A percentile compares a stretch with the other conserved stretches of the same genome.
phyloP scores from a whole-genome alignment of 2,113 vertebrate genomes.

The Brienomyrus longianalis region DNA sequence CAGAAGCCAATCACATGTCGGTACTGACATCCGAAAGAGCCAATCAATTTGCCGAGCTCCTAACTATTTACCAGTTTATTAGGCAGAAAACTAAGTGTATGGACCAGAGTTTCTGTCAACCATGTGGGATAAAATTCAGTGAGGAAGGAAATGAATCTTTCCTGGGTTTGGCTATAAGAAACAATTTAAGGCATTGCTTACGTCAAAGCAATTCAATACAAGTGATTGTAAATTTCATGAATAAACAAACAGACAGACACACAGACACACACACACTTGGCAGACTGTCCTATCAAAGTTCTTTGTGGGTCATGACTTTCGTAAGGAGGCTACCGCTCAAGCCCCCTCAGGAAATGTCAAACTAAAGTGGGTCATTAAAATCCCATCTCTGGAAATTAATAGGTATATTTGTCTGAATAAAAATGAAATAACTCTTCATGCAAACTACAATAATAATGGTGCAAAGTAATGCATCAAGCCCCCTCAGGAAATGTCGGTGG shows the following conservation, averaged over 20 bases:
- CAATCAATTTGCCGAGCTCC: neutral
- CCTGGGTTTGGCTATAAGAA: neutral
- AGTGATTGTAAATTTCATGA: neutral
- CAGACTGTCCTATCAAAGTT: neutral
- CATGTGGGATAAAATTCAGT: neutral
- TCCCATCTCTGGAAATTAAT: neutral
- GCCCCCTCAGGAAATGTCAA: neutral
- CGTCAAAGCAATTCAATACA: neutral
- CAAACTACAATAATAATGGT: too few species aligned
- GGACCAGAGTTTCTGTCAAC: neutral
- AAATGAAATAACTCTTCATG: too few species aligned
- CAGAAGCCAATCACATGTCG: neutral
- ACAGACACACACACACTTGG: neutral
- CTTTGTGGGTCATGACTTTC: neutral
- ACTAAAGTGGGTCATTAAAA: slow-evolving; percentile 11
- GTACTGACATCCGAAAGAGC: neutral
- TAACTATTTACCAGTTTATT: neutral
- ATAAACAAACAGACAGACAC: neutral
- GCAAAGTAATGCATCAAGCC: too few species aligned
- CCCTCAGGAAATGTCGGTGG: neutral
- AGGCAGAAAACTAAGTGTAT: neutral
- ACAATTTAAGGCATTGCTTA: neutral
- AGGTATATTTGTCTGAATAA: neutral
- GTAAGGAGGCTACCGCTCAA: neutral
- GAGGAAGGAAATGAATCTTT: neutral